These are phyloP conservation scores for Helicorthomorpha holstii DNA, from an alignment of 1,140 invertebrate genomes.

Conservation along the genomic window DNA sequence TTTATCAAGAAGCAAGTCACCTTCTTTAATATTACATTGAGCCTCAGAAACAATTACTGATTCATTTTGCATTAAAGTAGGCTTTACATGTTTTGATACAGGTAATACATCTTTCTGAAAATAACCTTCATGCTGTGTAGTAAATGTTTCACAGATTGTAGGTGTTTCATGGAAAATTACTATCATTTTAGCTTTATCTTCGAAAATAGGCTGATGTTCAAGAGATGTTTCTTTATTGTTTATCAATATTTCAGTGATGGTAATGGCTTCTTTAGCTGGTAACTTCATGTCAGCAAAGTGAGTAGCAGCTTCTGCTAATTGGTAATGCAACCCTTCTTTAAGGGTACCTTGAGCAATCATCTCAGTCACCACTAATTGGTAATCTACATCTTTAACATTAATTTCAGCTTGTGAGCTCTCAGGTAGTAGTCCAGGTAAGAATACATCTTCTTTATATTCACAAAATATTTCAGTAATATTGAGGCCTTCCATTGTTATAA, in stretches of 20 bases:
- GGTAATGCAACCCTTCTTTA: no score
- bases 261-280: not conserved
- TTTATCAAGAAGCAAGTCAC: not conserved
- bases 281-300: no score
- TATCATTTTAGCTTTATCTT: slow-evolving; percentile 29
- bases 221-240: not conserved
- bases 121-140: slow-evolving; percentile 36
- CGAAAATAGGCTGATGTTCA: slow-evolving; percentile 29
- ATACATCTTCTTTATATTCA: slow-evolving; percentile 31
- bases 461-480: slow-evolving; percentile 27
- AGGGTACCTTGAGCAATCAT: no score
- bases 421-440: not conserved
- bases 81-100: slow-evolving; percentile 7
- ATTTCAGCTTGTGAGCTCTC: no score
- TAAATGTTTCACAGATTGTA: slow-evolving; percentile 31
- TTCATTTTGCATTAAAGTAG: slow-evolving; percentile 7
- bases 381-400: no score
- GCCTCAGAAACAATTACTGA: slow-evolving; percentile 11
- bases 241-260: not conserved
- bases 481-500: no score
- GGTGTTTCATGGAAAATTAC: slow-evolving; percentile 31
- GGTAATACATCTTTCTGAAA: slow-evolving; percentile 19
- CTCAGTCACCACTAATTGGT: no score
- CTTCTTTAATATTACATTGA: slow-evolving; percentile 2
- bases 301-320: no score